Evolutionary conservation across 2,888 invertebrate genomes (phyloP), one percentile per base, ranked within the genome.

Genomic region (Cylloceria caligata): DNA sequence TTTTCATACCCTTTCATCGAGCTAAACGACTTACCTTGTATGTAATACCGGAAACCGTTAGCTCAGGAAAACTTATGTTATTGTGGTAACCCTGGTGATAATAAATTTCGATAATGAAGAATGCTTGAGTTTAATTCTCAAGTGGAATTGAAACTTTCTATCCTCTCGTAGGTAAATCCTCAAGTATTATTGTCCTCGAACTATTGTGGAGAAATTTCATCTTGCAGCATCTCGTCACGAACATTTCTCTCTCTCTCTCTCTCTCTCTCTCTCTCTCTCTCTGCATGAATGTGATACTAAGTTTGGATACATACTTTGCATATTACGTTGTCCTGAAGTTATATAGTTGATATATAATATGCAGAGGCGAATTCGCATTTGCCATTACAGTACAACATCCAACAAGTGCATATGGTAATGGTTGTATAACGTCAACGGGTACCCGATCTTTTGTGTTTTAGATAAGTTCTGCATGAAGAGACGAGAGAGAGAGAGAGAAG

Each of bases 401-500:
- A 57, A 60, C 60, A 60, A 34, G 34, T 60, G 3, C 19, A 34
- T 36, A 60, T 34, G 34, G 36, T 36, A 16, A 60, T 60, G 60
- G 7, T 60, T 36, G 60, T 36, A n/a, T n/a, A 60, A 60, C 60
- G 60, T 60, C 7, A 60, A 60, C 36, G 30, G 60, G 60, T 34
- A 19, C 16, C 34, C 60, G 36, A 36, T 60, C 30, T 19, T 34
- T 60, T 60, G 60, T 60, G 60, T 36, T 34, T 19, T 9, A 60
- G 36, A 60, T 60, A 60, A 36, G 60, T 36, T 19, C 36, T 16
- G 57, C 6, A 27, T 34, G 16, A 0, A 7, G 19, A 11, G 21
- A 7, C 9, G 42, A 71, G 27, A 57, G 55, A 74, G 42, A 67
- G 39, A 77, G 52, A 21, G 39, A 36, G 60, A 74, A 69, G 52